Evolutionary conservation across 2,113 vertebrate genomes (phyloP), one percentile per base, ranked within the genome.

Genomic region (Crotalus viridis): DNA sequence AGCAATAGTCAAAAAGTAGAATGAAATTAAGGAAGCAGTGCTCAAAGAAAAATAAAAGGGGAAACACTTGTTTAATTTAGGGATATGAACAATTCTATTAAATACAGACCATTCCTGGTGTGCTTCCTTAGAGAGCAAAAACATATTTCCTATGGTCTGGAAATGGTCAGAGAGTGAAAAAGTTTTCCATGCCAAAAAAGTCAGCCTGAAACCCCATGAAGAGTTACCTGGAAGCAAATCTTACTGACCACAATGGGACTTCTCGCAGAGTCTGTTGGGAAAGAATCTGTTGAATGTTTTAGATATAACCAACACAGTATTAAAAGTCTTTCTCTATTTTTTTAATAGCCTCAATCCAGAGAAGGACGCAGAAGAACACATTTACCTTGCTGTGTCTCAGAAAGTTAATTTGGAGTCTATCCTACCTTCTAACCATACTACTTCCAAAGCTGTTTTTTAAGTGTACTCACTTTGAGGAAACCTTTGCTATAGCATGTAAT

Each of bases 21-120:
- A 12, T 46, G n/a, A 87, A 93, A 90, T 93, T 93, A 93, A 93
- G 7, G 39, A 64, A 91, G 54, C 39, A 56, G 28, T 69, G 56
- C 2, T 81, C 74, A 81, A 81, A 55, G 86, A 92, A 2, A 85
- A 8, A 48, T 39, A 90, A 21, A 51, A 28, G 33, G 33, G 33
- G 5, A 57, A 59, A 51, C 13, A 22, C 74, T 43, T 89, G 5
- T 92, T n/a, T 28, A 89, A 55, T 54, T n/a, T 90, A 93, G 59
- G n/a, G 59, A 61, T 10, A 21, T 52, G n/a, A 90, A 51, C 59
- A 17, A n/a, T 48, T 81, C 61, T 86, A 17, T 90, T 21, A 64
- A 90, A 87, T 26, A 48, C 4, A 93, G 56, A 28, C 10, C 22
- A 52, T 46, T 46, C 39, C 33, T 61, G 15, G 17, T 64, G n/a